Evolutionary conservation across 2,797 vertebrate genomes (phyloP).

Genomic region (Danio albolineatus): DNA sequence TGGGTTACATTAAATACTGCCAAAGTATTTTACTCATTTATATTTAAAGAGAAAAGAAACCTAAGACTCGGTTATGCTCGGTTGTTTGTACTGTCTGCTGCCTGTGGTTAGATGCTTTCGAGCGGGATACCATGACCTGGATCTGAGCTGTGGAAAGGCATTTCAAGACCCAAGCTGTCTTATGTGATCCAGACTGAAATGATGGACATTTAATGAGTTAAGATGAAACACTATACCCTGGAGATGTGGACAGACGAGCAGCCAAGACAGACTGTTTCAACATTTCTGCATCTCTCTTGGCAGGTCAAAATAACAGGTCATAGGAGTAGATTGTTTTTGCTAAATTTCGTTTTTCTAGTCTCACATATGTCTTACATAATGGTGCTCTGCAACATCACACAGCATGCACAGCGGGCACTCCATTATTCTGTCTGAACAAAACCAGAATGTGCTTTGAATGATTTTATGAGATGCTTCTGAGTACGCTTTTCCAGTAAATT

Average conservation of each 20-base stretch:
- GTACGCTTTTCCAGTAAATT: slow-evolving; percentile 52
- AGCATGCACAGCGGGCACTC: not conserved
- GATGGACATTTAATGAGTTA: slow-evolving; percentile 35
- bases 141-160: slow-evolving; percentile 38
- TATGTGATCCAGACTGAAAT: slow-evolving; percentile 27
- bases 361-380: slow-evolving; percentile 22
- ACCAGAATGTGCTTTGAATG: slow-evolving; percentile 9
- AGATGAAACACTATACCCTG: slow-evolving; percentile 36
- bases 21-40: slow-evolving; percentile 32
- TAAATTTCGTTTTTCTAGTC: not conserved
- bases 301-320: slow-evolving; percentile 11
- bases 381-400: slow-evolving; percentile 2
- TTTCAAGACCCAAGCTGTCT: slow-evolving; percentile 32
- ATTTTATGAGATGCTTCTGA: slow-evolving; percentile 3
- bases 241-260: slow-evolving; percentile 27
- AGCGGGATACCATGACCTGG: slow-evolving; percentile 37
- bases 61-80: slow-evolving; percentile 1
- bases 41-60: slow-evolving; percentile 37
- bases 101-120: slow-evolving; percentile 21
- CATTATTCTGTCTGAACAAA: slow-evolving; percentile 18
- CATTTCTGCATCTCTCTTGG: slow-evolving; percentile 18
- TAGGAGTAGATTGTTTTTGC: slow-evolving; percentile 6
- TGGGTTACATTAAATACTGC: slow-evolving; percentile 24
- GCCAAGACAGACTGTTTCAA: slow-evolving; percentile 40
- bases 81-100: slow-evolving; percentile 29